Base-by-base conservation (phyloP, 1,140 invertebrate genomes). In the Drosophila kanapiae region DNA sequence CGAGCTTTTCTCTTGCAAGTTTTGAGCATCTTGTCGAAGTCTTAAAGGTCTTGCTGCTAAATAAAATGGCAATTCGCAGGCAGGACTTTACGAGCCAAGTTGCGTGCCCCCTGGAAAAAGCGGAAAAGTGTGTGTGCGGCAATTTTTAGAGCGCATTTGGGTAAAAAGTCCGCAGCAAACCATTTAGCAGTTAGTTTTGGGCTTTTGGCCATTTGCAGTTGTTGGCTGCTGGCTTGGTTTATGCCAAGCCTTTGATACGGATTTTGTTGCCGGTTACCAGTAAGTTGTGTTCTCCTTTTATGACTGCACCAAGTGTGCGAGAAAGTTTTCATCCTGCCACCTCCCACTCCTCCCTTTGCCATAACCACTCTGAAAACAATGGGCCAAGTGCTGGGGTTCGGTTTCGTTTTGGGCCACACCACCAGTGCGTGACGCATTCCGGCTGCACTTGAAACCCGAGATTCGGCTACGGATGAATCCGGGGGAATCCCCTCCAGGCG, bases 101-200 rank as follows among this genome's bases (percentile, higher is more conserved):
- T 83, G 72, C 70, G 67, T 83, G 54, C 27, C 35, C 29, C 54
- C 54, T 27, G 35, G 53, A 23, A 23, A 23, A 23, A 23, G 23
- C 3, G 23, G 23, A 27, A 76, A 47, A 79, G 78, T 68, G 84
- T 86, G 77, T 68, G 84, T 86, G 77, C 64, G 74, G 75, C 77
- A 86, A 85, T 82, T 86, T 85, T 85, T 86, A 79, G 68, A 61
- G 69, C 51, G 72, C 81, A 84, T 76, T 83, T 79, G 80, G 80
- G 64, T 49, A 51, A 72, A 72, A 74, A 74, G 70, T 69, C 81
- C 81, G 59, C 63, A 64, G 56, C 68, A 74, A 88, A 80, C 77
- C 81, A 84, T 88, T 88, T 88, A 84, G 78, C 84, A 88, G 84
- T 90, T 88, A 90, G 85, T 88, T 88, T 83, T 42, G 68, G 68